Evolutionary conservation across 2,888 invertebrate genomes (phyloP).

Genomic region (Helleia helle): DNA sequence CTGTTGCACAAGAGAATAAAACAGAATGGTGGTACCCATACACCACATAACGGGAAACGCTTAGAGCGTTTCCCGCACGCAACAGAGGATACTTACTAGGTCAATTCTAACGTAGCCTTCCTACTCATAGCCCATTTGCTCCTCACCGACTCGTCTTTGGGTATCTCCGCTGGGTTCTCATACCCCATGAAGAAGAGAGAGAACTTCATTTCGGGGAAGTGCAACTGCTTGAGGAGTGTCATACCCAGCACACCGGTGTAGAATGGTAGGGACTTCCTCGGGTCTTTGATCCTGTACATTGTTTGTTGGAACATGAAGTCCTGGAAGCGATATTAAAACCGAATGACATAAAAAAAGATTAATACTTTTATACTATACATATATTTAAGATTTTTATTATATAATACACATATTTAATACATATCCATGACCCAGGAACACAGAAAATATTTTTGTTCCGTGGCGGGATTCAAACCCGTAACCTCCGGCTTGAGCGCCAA

Average conservation of each 20-base stretch:
- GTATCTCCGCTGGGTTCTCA: slow-evolving; percentile 83
- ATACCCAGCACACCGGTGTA: slow-evolving; percentile 94
- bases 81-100: slow-evolving; percentile 94
- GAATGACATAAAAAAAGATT: too few species aligned
- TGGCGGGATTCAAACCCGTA: too few species aligned
- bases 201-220: slow-evolving; percentile 92
- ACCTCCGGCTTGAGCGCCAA: too few species aligned
- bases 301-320: slow-evolving; percentile 97
- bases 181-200: slow-evolving; percentile 94
- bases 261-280: slow-evolving; percentile 88
- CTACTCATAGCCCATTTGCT: slow-evolving; percentile 85
- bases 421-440: too few species aligned
- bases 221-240: slow-evolving; percentile 89
- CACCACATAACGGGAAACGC: too few species aligned
- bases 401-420: too few species aligned
- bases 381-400: too few species aligned
- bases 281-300: slow-evolving; percentile 97
- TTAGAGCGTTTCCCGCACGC: too few species aligned
- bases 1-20: too few species aligned
- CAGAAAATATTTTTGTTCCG: too few species aligned
- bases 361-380: too few species aligned
- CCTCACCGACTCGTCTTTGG: slow-evolving; percentile 79
- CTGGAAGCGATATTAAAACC: slow-evolving; percentile 52
- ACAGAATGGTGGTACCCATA: too few species aligned
- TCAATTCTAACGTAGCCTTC: slow-evolving; percentile 91